Base-by-base conservation (phyloP, 1,140 invertebrate species). In the Conopomorpha cramerella region DNA sequence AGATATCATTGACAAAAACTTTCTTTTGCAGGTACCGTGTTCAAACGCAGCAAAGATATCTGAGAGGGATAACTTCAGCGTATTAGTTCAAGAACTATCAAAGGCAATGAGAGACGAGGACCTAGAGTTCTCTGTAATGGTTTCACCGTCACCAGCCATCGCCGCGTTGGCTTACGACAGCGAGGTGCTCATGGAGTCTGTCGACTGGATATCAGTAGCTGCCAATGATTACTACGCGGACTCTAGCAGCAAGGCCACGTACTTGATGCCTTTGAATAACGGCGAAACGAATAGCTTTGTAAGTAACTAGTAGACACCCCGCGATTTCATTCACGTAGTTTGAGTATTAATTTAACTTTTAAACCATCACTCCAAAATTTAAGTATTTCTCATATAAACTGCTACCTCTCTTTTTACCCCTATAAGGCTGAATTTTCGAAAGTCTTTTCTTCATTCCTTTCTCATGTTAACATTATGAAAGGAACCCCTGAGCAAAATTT, bases 201-300 rank as follows among this genome's bases (percentile, higher is more conserved):
- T 94, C 0, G 92, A 95, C 57, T 95, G 92, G 89, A 79, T 86
- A 8, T 83, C 86, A 1, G 86, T 95, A 2, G 93, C 93, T 85
- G 85, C 89, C 1, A 94, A 94, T 48, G 92, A 94, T 51, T 94
- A 85, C 57, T 91, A 93, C 48, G 91, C 91, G 0, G 86, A 91
- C 46, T 91, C 90, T 84, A 90, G 91, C 44, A 90, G 90, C 44
- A 84, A 84, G 47, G 94, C 92, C 2, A 90, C 90, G 2, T 92
- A 94, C 51, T 84, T 93, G 11, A 84, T 91, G 0, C 91, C 92
- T 0, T 73, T 94, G 40, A 90, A 87, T n/a, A n/a, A n/a, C n/a
- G 12, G 38, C 39, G 39, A 46, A 41, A 44, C 43, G 11, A 53
- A 48, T 33, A 55, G 49, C 30, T 50, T 58, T 36, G 63, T 67